Base-by-base conservation (phyloP, 92 coral and sea anemone genomes). In the Phenganax marumi region DNA sequence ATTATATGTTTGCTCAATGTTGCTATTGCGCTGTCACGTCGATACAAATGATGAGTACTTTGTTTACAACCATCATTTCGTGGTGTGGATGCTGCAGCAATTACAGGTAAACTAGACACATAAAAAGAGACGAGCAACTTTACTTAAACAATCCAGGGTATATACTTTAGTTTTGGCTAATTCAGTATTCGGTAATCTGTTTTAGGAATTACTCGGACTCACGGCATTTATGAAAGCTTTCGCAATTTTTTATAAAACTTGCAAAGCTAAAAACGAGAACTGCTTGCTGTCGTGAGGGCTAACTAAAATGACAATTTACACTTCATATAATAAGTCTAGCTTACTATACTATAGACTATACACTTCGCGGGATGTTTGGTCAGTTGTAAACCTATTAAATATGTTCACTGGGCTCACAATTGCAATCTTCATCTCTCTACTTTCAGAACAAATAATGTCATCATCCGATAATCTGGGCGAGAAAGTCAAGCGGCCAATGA, bases 401-500 rank as follows among this genome's bases (percentile, higher is more conserved):
- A 58, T 58, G 19, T 23, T 58, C 23, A 58, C 65, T 16, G 65
- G 6, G 2, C 16, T 58, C 23, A 14, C 8, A 22, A 64, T 64
- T 66, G 43, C 43, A 33, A 33, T 33, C 43, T 33, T 33, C 43
- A 33, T 66, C 48, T 33, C 12, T 17, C 18, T n/a, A 22, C 11
- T 66, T 39, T 62, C 65, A 58, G 22, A 58, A 14, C 8, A 3
- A 66, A 66, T 64, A 50, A 77, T 88, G 69, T 81, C 93, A 50
- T 71, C 75, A 8, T 81, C 85, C 39, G 87, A 90, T 68, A 73
- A 91, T 52, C 68, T 77, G 26, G 75, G 90, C 18, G 99, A 92
- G 88, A 96, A 96, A 87, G 89, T 96, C 84, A 96, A 96, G 88
- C 79, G 99, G 68, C 99, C 99, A 84, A 82, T 96, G 83, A 96